Percentiles rank a stretch among this genome's conserved stretches.
phyloP scores from a whole-genome alignment of 2,113 vertebrate species.

The Aegithalos caudatus region DNA sequence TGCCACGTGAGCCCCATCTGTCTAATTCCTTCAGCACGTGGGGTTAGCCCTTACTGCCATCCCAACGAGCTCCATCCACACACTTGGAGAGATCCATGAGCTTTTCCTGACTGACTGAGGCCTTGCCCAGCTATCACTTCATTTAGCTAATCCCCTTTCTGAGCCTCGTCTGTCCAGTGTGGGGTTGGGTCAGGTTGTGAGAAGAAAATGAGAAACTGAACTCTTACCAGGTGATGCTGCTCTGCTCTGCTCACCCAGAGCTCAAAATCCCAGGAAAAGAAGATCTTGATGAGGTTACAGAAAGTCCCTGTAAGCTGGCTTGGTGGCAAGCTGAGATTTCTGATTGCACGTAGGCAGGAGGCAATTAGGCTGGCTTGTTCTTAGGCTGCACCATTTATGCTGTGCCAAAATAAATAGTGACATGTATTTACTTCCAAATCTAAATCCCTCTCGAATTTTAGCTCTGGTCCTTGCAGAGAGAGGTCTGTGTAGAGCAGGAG shows the following conservation, averaged over 20 bases:
- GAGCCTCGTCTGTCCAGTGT: not conserved
- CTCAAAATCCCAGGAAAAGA: not conserved
- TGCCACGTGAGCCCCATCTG: not conserved
- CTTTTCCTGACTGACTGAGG: not conserved
- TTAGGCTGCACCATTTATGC: not conserved
- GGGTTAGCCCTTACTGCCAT: not conserved
- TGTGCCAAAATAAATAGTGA: not conserved
- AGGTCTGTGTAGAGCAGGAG: not conserved
- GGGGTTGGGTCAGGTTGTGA: not conserved
- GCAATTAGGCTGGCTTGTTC: not conserved
- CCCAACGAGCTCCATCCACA: not conserved
- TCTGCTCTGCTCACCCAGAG: not conserved
- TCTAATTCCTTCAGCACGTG: not conserved
- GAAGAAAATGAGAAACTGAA: not conserved
- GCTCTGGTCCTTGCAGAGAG: not conserved
- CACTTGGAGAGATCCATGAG: accelerated
- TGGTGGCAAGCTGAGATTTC: not conserved
- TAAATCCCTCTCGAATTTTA: not conserved
- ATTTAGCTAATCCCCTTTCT: not conserved
- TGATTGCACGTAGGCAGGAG: not conserved
- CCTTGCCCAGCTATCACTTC: not conserved
- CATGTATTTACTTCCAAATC: not conserved
- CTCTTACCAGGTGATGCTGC: not conserved
- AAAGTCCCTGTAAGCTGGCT: too few species aligned
- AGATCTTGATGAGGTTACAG: not conserved